These are phyloP conservation scores for Tragopan temminckii DNA, from an alignment of 2,797 vertebrate species.

Conservation along the genomic window DNA sequence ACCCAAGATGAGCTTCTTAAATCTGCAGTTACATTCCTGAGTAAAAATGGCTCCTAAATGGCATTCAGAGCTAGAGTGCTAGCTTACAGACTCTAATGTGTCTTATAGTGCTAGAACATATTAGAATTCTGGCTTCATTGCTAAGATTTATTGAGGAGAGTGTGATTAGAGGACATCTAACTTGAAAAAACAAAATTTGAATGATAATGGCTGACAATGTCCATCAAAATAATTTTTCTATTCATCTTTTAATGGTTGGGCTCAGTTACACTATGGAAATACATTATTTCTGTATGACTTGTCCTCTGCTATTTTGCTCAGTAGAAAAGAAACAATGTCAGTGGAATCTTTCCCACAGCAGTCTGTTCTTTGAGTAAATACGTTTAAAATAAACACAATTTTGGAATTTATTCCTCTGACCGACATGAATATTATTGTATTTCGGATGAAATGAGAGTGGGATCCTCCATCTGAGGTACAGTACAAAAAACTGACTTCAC, in stretches of 20 bases:
- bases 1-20: not conserved
- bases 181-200: constrained; percentile 3
- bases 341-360: not conserved
- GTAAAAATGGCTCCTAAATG: not conserved
- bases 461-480: not conserved
- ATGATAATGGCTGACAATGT: not conserved
- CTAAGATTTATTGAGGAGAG: not conserved
- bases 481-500: not conserved
- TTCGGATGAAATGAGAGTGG: not conserved
- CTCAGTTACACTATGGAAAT: not conserved
- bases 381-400: not conserved
- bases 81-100: too few relatives aligned
- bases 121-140: not conserved
- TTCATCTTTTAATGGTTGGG: constrained; percentile 6
- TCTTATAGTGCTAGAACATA: not conserved
- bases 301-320: not conserved
- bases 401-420: not conserved
- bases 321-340: not conserved
- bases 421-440: not conserved
- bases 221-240: constrained; percentile 7
- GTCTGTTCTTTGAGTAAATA: not conserved
- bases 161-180: not conserved
- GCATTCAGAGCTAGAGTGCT: not conserved
- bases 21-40: not conserved
- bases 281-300: not conserved